Percentiles rank a stretch among this genome's conserved stretches.
Evolutionary conservation across 2,888 invertebrate genomes (phyloP).

Genomic region (Frankliniella intonsa): DNA sequence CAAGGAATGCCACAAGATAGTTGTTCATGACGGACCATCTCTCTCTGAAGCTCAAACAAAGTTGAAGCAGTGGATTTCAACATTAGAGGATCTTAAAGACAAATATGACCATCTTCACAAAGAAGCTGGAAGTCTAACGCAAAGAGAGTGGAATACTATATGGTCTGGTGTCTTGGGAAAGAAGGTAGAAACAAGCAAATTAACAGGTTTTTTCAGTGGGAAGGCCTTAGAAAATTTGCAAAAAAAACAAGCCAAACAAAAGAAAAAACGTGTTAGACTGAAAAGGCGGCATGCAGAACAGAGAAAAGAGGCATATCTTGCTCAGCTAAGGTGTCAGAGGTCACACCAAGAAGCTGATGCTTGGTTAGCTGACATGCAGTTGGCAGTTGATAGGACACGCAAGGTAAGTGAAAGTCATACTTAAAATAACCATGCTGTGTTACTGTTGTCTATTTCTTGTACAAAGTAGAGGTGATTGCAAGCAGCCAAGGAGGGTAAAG

Average conservation of each 20-base stretch:
- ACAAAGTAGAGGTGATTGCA: background rate
- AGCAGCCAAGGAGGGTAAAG: background rate
- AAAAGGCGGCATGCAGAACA: constrained; percentile 52
- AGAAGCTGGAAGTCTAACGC: constrained; percentile 49
- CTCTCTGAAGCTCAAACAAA: constrained; percentile 36
- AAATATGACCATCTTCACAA: constrained; percentile 45
- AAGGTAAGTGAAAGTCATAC: constrained; percentile 50
- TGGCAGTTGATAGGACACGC: constrained; percentile 57
- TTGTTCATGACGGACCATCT: background rate
- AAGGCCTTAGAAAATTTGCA: constrained; percentile 47
- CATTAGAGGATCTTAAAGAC: constrained; percentile 46
- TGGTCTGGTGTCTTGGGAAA: constrained; percentile 51
- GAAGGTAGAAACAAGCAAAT: constrained; percentile 49
- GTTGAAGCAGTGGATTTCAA: constrained; percentile 43
- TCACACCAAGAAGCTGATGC: constrained; percentile 60
- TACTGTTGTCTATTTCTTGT: background rate
- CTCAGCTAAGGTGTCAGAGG: constrained; percentile 48
- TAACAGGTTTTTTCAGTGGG: constrained; percentile 29
- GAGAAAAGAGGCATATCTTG: constrained; percentile 47
- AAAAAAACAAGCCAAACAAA: constrained; percentile 49
- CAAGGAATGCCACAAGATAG: constrained; percentile 43
- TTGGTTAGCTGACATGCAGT: constrained; percentile 61
- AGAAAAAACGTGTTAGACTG: constrained; percentile 49
- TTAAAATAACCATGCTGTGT: constrained; percentile 1
- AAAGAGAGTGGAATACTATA: constrained; percentile 54